These are phyloP conservation scores for Tetropium fuscum DNA, from an alignment of 2,888 invertebrate species.

Conservation along the genomic window DNA sequence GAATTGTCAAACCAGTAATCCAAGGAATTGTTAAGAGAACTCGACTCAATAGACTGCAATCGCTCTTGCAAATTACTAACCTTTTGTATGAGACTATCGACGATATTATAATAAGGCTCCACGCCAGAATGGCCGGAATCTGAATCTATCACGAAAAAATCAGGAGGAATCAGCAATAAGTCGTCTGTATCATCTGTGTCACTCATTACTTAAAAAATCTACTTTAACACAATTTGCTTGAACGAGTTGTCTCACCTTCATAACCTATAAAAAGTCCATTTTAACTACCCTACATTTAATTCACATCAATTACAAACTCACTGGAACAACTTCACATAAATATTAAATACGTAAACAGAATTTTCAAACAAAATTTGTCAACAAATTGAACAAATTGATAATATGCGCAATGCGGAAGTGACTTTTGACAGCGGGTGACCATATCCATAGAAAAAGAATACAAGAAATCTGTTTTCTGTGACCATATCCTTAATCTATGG, in stretches of 20 bases:
- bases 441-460: too few relatives aligned
- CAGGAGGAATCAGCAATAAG: conserved; percentile 82
- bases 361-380: conserved; percentile 27
- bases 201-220: conserved; percentile 68
- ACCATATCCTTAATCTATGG: too few relatives aligned
- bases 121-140: conserved; percentile 62
- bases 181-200: conserved; percentile 88
- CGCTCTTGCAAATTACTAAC: conserved; percentile 71
- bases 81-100: conserved; percentile 74
- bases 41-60: conserved; percentile 67
- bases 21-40: conserved; percentile 48
- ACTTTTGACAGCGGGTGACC: too few relatives aligned
- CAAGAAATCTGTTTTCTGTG: too few relatives aligned
- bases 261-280: conserved; percentile 22
- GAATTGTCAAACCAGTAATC: conserved; percentile 41
- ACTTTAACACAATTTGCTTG: conserved; percentile 1
- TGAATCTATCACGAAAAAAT: conserved; percentile 75
- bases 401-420: too few relatives aligned
- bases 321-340: neutral
- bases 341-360: conserved; percentile 1
- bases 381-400: conserved; percentile 20
- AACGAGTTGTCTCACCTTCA: conserved; percentile 8
- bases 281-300: neutral
- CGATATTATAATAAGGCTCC: conserved; percentile 68
- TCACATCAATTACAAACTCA: conserved; percentile 4